Base-by-base conservation (phyloP, 92 coral and sea anemone species). In the Paramuricea clavata region DNA sequence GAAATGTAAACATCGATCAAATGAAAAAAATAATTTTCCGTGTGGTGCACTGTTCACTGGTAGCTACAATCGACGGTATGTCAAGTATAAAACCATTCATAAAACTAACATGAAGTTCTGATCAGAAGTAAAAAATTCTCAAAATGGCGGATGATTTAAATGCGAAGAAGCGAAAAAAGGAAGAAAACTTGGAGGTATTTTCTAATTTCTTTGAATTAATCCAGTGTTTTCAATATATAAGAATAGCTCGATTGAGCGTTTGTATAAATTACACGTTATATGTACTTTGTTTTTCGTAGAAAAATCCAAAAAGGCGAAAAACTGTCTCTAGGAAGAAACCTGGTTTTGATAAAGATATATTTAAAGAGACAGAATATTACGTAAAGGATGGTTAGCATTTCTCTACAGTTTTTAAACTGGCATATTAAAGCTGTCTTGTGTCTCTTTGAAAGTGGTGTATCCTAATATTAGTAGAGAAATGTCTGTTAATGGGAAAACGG, bases 271-370 rank as follows among this genome's bases (percentile, higher is more conserved):
- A 8, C 54, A 47, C 1, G 54, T 47, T 8, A 15, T 47, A 47
- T 47, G 54, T n/a, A n/a, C n/a, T 39, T 39, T 39, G 44, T 62
- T 6, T 54, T 34, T 41, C 74, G 89, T 64, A 93, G 85, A 96
- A 96, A 73, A 92, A 85, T 83, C 41, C 90, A 13, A 96, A 93
- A 78, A 28, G 62, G 62, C 83, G 89, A 31, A 59, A 28, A 30
- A 59, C 73, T 57, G 6, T 17, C 56, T 34, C 33, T 0, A 79
- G 59, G 11, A 96, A 88, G 86, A 90, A 88, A 25, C 98, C 98
- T 10, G 99, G 99, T 69, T 96, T 94, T 94, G 95, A 94, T 44
- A 77, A 88, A 52, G 91, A 94, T 57, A 88, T 87, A 23, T 85
- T 86, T 31, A 86, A 91, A 71, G 99, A 96, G 75, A 96, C 99